A percentile compares a stretch with the other conserved stretches of the same genome.
phyloP scores from a whole-genome alignment of 2,888 invertebrate species.

The Netelia melanura region DNA sequence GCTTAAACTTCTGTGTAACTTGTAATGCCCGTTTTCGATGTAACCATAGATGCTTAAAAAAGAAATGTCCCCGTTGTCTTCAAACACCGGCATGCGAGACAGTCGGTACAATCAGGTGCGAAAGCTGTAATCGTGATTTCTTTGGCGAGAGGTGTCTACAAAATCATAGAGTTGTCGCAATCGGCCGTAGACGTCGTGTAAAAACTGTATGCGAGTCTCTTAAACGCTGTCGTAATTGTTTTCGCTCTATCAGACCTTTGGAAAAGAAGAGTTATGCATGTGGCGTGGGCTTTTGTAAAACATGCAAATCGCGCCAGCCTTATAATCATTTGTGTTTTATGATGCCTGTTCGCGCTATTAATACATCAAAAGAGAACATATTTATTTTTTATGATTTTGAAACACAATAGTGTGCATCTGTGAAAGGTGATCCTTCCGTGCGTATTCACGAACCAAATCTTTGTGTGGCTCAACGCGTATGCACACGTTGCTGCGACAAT shows the following conservation, averaged over 20 bases:
- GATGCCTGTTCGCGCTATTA: too few relatives aligned
- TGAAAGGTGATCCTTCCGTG: background rate
- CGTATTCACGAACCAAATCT: constrained; percentile 6
- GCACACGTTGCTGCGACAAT: too few relatives aligned
- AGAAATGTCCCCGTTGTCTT: constrained; percentile 4
- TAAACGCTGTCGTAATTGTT: too few relatives aligned
- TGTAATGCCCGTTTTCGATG: too few relatives aligned
- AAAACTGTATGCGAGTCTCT: too few relatives aligned
- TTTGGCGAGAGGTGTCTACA: constrained; percentile 11
- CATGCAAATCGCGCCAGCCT: background rate
- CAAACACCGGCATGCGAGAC: background rate
- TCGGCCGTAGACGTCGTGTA: background rate
- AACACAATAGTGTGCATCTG: background rate
- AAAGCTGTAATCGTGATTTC: constrained; percentile 13
- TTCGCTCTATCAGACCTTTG: too few relatives aligned
- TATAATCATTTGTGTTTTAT: constrained; percentile 5
- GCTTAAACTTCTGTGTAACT: too few relatives aligned
- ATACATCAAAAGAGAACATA: too few relatives aligned
- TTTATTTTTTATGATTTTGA: too few relatives aligned
- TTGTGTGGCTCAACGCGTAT: background rate
- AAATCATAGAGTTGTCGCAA: background rate
- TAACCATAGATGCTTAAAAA: background rate
- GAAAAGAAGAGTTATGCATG: background rate
- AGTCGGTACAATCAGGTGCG: background rate
- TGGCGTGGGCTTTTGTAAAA: constrained; percentile 5